Evolutionary conservation across 2,888 invertebrate genomes (phyloP).

Genomic region (Trichogramma dendrolimi): DNA sequence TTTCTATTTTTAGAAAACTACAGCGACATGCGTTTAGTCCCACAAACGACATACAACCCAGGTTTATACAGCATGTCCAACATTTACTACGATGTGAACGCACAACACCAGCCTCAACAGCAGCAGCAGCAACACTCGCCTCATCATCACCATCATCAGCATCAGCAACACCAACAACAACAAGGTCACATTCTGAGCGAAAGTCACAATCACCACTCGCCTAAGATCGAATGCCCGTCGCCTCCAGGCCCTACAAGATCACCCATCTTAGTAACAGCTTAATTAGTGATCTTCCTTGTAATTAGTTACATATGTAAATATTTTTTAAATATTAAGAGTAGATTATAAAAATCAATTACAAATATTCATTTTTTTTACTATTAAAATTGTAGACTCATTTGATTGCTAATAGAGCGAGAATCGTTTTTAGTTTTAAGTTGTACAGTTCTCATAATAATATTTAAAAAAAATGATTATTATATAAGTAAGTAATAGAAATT

Average conservation of each 20-base stretch:
- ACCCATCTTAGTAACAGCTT: constrained; percentile 36
- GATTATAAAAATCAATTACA: too few relatives aligned
- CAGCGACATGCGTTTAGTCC: constrained; percentile 37
- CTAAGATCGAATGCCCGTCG: constrained; percentile 48
- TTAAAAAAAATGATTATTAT: too few relatives aligned
- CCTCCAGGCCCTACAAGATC: constrained; percentile 44
- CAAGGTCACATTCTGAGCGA: constrained; percentile 35
- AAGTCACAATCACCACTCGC: constrained; percentile 37
- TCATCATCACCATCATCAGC: constrained; percentile 39
- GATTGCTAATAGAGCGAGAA: too few relatives aligned
- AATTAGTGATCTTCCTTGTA: too few relatives aligned
- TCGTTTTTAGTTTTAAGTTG: too few relatives aligned
- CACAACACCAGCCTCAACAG: constrained; percentile 35
- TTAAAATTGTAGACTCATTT: too few relatives aligned
- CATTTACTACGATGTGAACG: constrained; percentile 44
- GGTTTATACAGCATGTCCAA: constrained; percentile 33
- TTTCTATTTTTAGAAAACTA: constrained; percentile 34
- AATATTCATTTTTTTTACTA: too few relatives aligned
- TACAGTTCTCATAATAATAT: too few relatives aligned
- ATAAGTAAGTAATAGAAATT: too few relatives aligned
- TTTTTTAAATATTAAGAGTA: too few relatives aligned
- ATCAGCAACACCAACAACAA: constrained; percentile 40
- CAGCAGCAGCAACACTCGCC: constrained; percentile 30
- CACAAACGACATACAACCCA: constrained; percentile 35
- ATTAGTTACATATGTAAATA: too few relatives aligned